Evolutionary conservation across 2,888 invertebrate genomes (phyloP), one percentile per base, ranked within the genome.

Genomic region (Trichogramma evanescens): DNA sequence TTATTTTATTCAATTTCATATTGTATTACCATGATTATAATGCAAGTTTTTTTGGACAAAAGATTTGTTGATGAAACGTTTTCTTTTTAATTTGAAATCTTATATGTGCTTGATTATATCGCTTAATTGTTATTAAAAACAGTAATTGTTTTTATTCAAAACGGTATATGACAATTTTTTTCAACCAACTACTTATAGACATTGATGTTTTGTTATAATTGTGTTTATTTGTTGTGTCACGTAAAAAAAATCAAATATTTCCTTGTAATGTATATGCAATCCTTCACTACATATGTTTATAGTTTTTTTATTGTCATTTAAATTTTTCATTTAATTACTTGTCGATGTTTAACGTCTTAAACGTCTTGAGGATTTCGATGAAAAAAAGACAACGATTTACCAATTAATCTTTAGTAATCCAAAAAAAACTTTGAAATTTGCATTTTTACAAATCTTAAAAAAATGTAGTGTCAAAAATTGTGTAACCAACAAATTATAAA

Each of bases 331-430:
- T 45, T 9, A 9, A 3, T n/a, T 45, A 45, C n/a, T 45, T 45
- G 26, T 26, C 26, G 3, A 26, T 26, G 26, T 26, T 26, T 26
- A 26, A 26, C 26, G 26, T 26, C 26, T 26, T 26, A 59, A 60
- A 58, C 52, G 60, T 62, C 59, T 59, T 54, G 57, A 59, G 58
- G 60, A 60, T 65, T 58, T 50, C 48, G 63, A 60, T 52, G 56
- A 64, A 54, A 44, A 63, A 50, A 9, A 56, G 43, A 50, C 54
- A 63, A 52, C 50, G 54, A 56, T 54, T 51, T 55, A 53, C 43
- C 54, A 46, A 8, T 39, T n/a, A 60, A 58, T 60, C 58, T 55
- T 48, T n/a, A 43, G 4, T 8, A 8, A 40, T 41, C 48, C 26
- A 55, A 42, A 49, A 49, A n/a, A 39, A 42, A 45, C 54, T 54